These are phyloP conservation scores for Ctenopoma multispine DNA, from an alignment of 2,797 vertebrate genomes.

Conservation along the genomic window DNA sequence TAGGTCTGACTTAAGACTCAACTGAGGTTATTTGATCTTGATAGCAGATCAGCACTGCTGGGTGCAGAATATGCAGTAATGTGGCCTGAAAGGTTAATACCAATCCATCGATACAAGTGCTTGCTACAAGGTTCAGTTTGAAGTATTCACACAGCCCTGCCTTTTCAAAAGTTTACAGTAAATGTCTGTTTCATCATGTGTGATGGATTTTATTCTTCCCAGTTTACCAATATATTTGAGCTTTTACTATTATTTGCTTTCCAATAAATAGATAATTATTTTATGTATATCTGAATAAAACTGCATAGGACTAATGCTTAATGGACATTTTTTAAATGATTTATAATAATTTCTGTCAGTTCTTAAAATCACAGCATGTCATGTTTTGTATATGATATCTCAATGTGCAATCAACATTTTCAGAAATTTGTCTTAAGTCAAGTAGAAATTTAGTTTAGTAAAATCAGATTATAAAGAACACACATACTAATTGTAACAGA, in stretches of 20 bases:
- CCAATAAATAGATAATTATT: not conserved
- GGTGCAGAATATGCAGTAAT: slow-evolving; percentile 43
- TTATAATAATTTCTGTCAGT: not conserved
- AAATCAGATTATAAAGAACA: not conserved
- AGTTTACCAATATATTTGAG: not conserved
- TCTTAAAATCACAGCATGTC: not conserved
- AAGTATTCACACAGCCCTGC: slow-evolving; percentile 82
- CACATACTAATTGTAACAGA: not conserved
- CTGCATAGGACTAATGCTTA: not conserved
- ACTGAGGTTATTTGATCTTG: not conserved
- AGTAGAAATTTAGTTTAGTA: not conserved
- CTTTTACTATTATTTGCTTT: not conserved
- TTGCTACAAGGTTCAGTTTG: slow-evolving; percentile 56
- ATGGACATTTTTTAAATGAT: not conserved
- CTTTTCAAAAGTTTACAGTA: slow-evolving; percentile 91
- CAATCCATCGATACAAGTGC: slow-evolving; percentile 25
- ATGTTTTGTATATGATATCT: not conserved
- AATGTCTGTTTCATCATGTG: slow-evolving; percentile 79
- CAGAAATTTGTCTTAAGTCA: not conserved
- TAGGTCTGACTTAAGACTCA: too few relatives aligned
- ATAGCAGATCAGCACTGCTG: not conserved
- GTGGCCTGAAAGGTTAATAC: slow-evolving; percentile 25
- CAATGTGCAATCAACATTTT: not conserved
- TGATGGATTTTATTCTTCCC: slow-evolving; percentile 11
- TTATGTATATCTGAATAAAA: not conserved